phyloP scores from a whole-genome alignment of 2,888 invertebrate genomes.

The Orchestes rusci region DNA sequence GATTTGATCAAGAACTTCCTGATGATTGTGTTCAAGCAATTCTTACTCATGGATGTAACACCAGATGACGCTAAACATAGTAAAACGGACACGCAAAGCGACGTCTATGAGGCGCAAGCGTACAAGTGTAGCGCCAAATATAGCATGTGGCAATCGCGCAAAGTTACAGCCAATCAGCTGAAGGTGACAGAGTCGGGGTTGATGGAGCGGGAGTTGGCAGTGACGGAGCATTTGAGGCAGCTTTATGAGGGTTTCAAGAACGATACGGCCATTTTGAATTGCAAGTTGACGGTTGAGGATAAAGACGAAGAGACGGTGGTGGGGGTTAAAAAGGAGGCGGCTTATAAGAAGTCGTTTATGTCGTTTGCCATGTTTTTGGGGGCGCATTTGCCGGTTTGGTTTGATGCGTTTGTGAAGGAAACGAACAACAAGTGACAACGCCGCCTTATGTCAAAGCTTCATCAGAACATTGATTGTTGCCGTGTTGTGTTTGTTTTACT shows the following conservation, averaged over 20 bases:
- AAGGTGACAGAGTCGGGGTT: slow-evolving; percentile 25
- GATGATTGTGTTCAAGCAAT: too few species aligned
- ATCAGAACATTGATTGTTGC: too few species aligned
- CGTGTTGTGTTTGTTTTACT: too few species aligned
- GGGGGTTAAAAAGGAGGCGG: slow-evolving; percentile 31
- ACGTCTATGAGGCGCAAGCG: slow-evolving; percentile 19
- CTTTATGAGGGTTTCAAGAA: slow-evolving; percentile 23
- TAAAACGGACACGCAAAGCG: slow-evolving; percentile 37
- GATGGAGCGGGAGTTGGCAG: slow-evolving; percentile 39
- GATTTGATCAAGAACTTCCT: too few species aligned
- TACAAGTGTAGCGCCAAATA: slow-evolving; percentile 30
- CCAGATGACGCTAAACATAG: slow-evolving; percentile 36
- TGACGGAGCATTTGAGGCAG: slow-evolving; percentile 36
- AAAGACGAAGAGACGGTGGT: slow-evolving; percentile 33
- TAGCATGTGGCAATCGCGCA: slow-evolving; percentile 39
- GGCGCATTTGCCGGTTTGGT: slow-evolving; percentile 35
- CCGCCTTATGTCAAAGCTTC: too few species aligned
- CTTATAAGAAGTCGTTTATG: slow-evolving; percentile 35
- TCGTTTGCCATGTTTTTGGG: slow-evolving; percentile 34
- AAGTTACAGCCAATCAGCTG: slow-evolving; percentile 29
- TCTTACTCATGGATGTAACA: too few species aligned
- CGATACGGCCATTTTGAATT: slow-evolving; percentile 33
- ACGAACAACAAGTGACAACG: too few species aligned
- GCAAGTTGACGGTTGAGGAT: slow-evolving; percentile 33
- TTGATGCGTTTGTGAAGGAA: slow-evolving; percentile 32